phyloP scores from a whole-genome alignment of 1,140 invertebrate species.

The Zaprionus ornatus region DNA sequence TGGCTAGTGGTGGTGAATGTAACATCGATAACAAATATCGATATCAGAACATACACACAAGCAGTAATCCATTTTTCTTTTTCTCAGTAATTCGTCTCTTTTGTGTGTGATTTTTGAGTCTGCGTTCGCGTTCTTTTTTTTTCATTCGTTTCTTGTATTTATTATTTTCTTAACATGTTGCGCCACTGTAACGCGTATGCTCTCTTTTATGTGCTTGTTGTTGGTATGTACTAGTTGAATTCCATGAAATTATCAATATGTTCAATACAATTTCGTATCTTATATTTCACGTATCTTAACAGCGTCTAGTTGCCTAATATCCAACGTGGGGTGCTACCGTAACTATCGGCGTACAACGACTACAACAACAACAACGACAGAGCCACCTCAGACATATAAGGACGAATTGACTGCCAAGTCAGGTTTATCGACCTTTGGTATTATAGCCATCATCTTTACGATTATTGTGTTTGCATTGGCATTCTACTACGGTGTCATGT shows the following conservation, averaged over 20 bases:
- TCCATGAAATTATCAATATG: not conserved
- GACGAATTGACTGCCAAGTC: slow-evolving; percentile 81
- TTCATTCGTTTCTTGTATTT: slow-evolving; percentile 10
- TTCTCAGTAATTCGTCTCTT: slow-evolving; percentile 35
- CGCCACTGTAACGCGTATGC: slow-evolving; percentile 43
- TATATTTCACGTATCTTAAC: slow-evolving; percentile 8
- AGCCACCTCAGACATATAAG: slow-evolving; percentile 69
- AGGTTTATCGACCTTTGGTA: slow-evolving; percentile 86
- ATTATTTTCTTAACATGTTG: slow-evolving; percentile 54
- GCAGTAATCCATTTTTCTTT: slow-evolving; percentile 43
- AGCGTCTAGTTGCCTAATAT: slow-evolving; percentile 65
- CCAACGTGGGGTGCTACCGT: slow-evolving; percentile 34
- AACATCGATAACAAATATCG: slow-evolving; percentile 32
- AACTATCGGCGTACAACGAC: slow-evolving; percentile 39
- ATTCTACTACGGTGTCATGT: slow-evolving; percentile 87
- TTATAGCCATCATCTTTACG: slow-evolving; percentile 85
- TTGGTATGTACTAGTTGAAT: slow-evolving; percentile 45
- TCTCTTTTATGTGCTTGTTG: slow-evolving; percentile 47
- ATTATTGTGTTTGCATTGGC: slow-evolving; percentile 85
- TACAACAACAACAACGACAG: slow-evolving; percentile 48
- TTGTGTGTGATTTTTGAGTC: slow-evolving; percentile 47
- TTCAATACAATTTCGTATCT: not conserved
- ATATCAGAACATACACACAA: not conserved
- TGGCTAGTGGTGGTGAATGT: slow-evolving; percentile 33
- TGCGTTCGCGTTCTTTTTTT: slow-evolving; percentile 50